phyloP scores from a whole-genome alignment of 2,888 invertebrate genomes.

The Tanypteryx hageni region DNA sequence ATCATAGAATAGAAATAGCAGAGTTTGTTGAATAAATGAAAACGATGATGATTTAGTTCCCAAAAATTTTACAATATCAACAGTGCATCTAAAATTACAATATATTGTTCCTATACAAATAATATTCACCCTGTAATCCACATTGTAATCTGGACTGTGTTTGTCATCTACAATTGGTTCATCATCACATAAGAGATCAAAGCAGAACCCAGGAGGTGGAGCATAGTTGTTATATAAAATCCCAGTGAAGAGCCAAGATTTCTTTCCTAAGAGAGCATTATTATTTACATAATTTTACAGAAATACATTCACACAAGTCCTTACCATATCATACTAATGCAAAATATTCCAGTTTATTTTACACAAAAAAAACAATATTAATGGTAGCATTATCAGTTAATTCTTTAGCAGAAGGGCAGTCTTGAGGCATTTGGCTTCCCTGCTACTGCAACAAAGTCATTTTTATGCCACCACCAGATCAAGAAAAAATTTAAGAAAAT shows the following conservation, averaged over 20 bases:
- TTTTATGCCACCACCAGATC: too few relatives aligned
- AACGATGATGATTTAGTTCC: too few relatives aligned
- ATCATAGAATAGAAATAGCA: too few relatives aligned
- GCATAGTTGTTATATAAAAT: constrained; percentile 76
- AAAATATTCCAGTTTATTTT: too few relatives aligned
- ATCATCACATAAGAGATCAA: constrained; percentile 77
- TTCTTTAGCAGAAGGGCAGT: background rate
- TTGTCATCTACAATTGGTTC: constrained; percentile 77
- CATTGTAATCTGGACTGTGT: constrained; percentile 86
- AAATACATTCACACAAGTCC: background rate
- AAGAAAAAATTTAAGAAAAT: too few relatives aligned
- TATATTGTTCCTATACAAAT: background rate
- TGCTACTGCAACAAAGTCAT: too few relatives aligned
- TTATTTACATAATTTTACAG: background rate
- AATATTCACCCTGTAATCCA: constrained; percentile 80
- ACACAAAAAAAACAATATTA: background rate
- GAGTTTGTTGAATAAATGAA: too few relatives aligned
- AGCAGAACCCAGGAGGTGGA: constrained; percentile 79
- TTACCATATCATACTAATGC: background rate
- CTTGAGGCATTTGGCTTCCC: background rate
- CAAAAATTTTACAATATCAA: too few relatives aligned
- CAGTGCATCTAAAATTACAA: too few relatives aligned
- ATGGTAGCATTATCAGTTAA: background rate
- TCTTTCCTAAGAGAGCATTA: constrained; percentile 71
- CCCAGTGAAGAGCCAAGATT: constrained; percentile 77